Conservation (phyloP, 2,797 vertebrate genomes). For the Sebastes kiyomatsui region DNA sequence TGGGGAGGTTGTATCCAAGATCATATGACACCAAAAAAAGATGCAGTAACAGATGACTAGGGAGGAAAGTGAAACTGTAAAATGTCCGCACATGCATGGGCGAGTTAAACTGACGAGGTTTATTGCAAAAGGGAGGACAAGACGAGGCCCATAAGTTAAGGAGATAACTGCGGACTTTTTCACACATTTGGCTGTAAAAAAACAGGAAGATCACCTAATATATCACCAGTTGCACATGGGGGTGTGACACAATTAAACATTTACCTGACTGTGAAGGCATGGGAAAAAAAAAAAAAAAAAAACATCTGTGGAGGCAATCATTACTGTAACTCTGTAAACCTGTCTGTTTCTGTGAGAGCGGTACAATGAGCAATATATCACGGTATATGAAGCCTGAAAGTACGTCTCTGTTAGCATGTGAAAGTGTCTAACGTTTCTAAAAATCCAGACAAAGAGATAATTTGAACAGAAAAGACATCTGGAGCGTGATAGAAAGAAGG, state of each 20-base stretch:
- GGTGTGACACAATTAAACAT: constrained; percentile 27
- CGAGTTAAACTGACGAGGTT: background rate
- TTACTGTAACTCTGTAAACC: constrained; percentile 44
- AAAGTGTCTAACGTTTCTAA: constrained; percentile 25
- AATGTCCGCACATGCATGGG: background rate
- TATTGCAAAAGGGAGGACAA: constrained; percentile 28
- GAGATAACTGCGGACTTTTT: constrained; percentile 20
- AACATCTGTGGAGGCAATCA: constrained; percentile 49
- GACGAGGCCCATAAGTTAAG: background rate
- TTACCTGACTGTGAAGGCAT: constrained; percentile 25
- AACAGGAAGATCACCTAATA: constrained; percentile 21
- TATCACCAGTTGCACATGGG: constrained; percentile 3
- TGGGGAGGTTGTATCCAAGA: background rate
- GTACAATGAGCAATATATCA: constrained; percentile 43
- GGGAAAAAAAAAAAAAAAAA: background rate
- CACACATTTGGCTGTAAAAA: constrained; percentile 2
- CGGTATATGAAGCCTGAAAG: constrained; percentile 38
- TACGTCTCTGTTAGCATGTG: constrained; percentile 8
- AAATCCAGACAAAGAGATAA: constrained; percentile 17
- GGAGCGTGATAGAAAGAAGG: constrained; percentile 1
- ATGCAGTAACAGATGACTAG: constrained; percentile 10
- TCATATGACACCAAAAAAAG: constrained; percentile 24
- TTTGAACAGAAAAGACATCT: constrained; percentile 34
- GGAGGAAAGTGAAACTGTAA: constrained; percentile 37
- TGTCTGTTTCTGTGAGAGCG: constrained; percentile 8